Evolutionary conservation across 2,888 invertebrate species (phyloP).

Genomic region (Lasioglossum zephyrum): DNA sequence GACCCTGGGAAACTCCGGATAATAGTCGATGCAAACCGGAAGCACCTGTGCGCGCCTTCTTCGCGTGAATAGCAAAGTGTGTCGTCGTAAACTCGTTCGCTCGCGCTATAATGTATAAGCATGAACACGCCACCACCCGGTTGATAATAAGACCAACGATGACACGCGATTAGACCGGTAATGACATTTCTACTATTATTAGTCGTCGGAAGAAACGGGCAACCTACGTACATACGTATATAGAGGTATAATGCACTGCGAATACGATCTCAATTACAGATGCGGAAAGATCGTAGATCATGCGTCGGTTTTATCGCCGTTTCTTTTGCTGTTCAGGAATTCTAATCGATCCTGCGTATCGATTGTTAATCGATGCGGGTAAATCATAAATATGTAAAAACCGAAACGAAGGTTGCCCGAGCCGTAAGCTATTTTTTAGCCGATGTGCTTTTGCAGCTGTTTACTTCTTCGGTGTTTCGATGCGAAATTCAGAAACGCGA

Average conservation of each 20-base stretch:
- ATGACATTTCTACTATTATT: slow-evolving; percentile 5
- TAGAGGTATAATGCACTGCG: neutral
- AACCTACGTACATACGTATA: neutral
- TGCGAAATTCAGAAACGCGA: no score
- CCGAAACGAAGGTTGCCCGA: neutral
- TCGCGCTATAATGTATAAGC: neutral
- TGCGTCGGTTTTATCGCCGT: slow-evolving; percentile 1
- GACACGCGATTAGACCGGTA: neutral
- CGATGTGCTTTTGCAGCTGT: neutral
- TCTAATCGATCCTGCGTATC: slow-evolving; percentile 3
- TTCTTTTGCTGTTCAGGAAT: neutral
- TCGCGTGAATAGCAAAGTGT: slow-evolving; percentile 28
- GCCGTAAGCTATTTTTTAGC: neutral
- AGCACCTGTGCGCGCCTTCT: slow-evolving; percentile 41
- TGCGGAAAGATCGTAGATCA: slow-evolving; percentile 3
- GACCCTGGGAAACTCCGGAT: slow-evolving; percentile 32
- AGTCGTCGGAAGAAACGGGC: neutral
- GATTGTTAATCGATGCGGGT: neutral
- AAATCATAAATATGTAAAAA: neutral
- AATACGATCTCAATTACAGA: neutral
- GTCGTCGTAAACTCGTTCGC: neutral
- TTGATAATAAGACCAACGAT: neutral
- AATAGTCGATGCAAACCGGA: slow-evolving; percentile 26
- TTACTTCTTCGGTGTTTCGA: neutral
- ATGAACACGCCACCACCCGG: neutral